Evolutionary conservation across 2,113 vertebrate species (phyloP).

Genomic region (Craseonycteris thonglongyai): DNA sequence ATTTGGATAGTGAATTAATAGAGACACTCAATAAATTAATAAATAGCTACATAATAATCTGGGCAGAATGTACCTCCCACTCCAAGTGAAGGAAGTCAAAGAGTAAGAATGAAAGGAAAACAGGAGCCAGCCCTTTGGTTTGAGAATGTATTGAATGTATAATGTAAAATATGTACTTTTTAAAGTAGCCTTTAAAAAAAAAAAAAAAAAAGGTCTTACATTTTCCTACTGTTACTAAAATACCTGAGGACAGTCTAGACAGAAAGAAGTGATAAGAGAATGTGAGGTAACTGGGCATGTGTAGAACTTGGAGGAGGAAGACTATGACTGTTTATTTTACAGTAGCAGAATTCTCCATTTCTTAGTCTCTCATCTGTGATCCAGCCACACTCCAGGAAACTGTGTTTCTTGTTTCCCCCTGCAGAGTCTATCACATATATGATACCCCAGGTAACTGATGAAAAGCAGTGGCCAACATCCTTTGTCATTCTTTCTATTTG

Average conservation of each 20-base stretch:
- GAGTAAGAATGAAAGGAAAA: background rate
- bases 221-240: background rate
- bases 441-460: background rate
- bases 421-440: background rate
- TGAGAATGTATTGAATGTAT: background rate
- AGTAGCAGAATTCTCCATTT: background rate
- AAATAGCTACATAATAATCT: background rate
- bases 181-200: background rate
- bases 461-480: background rate
- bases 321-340: background rate
- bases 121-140: background rate
- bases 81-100: background rate
- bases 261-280: background rate
- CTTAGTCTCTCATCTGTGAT: background rate
- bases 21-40: background rate
- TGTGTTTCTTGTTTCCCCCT: background rate
- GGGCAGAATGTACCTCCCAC: background rate
- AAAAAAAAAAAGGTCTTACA: background rate
- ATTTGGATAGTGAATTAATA: background rate
- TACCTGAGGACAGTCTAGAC: background rate
- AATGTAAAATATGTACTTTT: background rate
- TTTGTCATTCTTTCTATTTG: background rate
- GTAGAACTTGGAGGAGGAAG: background rate
- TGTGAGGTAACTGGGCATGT: background rate
- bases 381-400: background rate